Percentiles rank a stretch among this genome's conserved stretches.
phyloP scores from a whole-genome alignment of 2,113 vertebrate genomes.

The Catharus minimus region DNA sequence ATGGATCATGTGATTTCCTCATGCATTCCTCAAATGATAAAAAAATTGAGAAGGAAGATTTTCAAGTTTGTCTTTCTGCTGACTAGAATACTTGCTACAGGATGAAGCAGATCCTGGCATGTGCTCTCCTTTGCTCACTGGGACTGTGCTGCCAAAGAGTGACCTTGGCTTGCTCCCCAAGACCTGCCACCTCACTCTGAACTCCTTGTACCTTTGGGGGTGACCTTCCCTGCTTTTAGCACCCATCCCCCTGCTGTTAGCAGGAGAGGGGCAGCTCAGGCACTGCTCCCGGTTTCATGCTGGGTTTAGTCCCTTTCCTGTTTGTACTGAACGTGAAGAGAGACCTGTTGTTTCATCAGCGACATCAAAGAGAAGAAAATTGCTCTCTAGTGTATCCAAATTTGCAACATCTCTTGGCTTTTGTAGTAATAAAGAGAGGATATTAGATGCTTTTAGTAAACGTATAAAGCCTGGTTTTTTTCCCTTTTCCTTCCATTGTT shows the following conservation, averaged over 20 bases:
- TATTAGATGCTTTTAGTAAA: slow-evolving; percentile 9
- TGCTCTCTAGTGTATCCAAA: background rate
- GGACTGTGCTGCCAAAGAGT: background rate
- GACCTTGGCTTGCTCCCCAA: background rate
- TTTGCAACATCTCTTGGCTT: background rate
- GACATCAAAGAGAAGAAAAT: slow-evolving; percentile 16
- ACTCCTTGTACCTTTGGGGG: background rate
- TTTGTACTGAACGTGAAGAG: background rate
- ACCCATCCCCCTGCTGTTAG: background rate
- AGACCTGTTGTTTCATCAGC: background rate
- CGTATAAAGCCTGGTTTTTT: background rate
- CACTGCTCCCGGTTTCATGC: background rate
- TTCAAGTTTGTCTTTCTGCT: background rate
- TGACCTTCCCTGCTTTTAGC: background rate
- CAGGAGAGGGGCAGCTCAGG: background rate
- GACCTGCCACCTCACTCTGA: background rate
- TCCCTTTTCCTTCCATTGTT: background rate
- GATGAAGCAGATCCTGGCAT: rapidly evolving
- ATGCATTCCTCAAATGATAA: background rate
- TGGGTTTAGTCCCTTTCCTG: background rate
- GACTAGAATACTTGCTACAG: background rate
- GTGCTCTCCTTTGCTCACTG: background rate
- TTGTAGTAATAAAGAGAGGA: background rate
- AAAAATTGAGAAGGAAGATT: background rate
- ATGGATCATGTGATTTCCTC: background rate